Evolutionary conservation across 2,113 vertebrate genomes (phyloP), one percentile per base, ranked within the genome.

Genomic region (Brienomyrus brachyistius): DNA sequence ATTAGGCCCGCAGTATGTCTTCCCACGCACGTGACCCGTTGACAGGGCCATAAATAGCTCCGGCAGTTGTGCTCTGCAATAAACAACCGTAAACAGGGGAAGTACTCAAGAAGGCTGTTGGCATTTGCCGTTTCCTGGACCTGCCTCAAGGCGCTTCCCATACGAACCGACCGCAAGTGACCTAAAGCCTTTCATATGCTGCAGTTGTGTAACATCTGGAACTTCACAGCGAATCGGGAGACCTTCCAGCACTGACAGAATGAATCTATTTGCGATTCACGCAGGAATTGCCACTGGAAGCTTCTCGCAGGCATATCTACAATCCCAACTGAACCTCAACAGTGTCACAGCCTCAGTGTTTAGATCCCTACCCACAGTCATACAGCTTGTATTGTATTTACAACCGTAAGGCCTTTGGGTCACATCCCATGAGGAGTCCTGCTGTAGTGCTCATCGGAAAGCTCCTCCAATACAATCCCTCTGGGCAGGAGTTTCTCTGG

Each of bases 31-130:
- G 56, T 82, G 74, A 90, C 88, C 45, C 51, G 88, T 3, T 52
- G 83, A 70, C 85, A 59, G 15, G 5, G 9, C 70, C 89, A 62
- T 88, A 90, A 92, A 92, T 85, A 91, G 88, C 82, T 86, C 51
- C 52, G n/a, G 87, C 89, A 51, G 86, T 70, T 40, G 21, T 48
- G 85, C 86, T 86, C 59, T 88, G 52, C 66, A 31, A 83, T 50
- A 80, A 87, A 87, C 91, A 91, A 59, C 82, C 47, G 87, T 91
- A 92, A 91, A 92, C 90, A 91, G 84, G 90, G 87, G 89, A 91
- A 88, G 89, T 59, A 86, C 62, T 91, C 92, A 92, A 92, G 92
- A 87, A 89, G 84, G 43, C 62, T 70, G 90, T 88, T 90, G 91
- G 88, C 31, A 47, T 59, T 82, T 27, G 59, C 35, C 19, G 45